Base-by-base conservation (phyloP, 92 coral and sea anemone species). In the Anthopleura xanthogrammica region DNA sequence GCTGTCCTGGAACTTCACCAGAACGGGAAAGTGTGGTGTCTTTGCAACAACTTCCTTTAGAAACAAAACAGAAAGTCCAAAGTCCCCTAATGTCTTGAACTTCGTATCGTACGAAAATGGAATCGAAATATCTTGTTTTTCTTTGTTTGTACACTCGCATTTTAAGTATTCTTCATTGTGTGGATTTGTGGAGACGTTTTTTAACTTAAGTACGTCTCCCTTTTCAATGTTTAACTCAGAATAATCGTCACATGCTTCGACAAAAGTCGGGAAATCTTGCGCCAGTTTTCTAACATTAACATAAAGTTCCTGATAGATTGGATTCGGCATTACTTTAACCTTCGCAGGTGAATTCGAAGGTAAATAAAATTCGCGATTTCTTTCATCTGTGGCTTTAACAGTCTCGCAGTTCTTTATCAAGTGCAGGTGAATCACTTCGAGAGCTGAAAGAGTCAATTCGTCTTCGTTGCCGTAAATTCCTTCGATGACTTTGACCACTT, bases 401-500 rank as follows among this genome's bases (percentile, higher is more conserved):
- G 84, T 80, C 22, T 75, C 83, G 77, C 66, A 50, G 62, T 70
- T 77, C 66, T 79, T 62, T 9, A 62, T 16, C 46, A 52, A 39
- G 76, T 80, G 89, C 11, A 86, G 24, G 57, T 79, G 80, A 22
- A 86, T 40, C 17, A 86, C 60, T 50, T 86, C 85, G n/a, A 79
- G n/a, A 19, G 72, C 50, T 22, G 89, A 80, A 12, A 86, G 66
- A 16, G 84, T 79, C 58, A 42, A 23, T 24, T 72, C 85, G 20
- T 80, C 89, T 13, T 41, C 54, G 23, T 48, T 76, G 58, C 77
- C 82, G 7, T 86, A 82, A 40, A 80, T 41, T 16, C 89, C 89
- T 29, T 80, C 83, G 36, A 86, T 75, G 79, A 89, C 89, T 86
- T 86, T 73, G 0, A 89, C 82, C 39, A 78, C 60, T 79, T 89